Evolutionary conservation across 1,140 invertebrate species (phyloP).

Genomic region (Drosophila nigromelanica): DNA sequence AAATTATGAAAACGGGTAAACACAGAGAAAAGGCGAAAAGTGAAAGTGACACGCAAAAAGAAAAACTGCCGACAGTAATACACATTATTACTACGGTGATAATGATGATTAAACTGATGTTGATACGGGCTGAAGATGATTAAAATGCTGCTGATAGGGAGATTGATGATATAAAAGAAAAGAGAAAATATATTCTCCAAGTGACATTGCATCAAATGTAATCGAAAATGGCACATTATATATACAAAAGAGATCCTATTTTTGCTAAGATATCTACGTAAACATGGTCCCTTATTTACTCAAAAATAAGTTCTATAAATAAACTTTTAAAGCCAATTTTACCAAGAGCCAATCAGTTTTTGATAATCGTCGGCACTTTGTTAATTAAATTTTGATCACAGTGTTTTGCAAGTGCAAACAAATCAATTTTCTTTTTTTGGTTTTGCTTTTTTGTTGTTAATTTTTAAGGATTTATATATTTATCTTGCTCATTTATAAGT

Average conservation of each 20-base stretch:
- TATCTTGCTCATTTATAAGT: background rate
- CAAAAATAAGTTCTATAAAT: background rate
- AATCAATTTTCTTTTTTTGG: background rate
- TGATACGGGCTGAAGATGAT: conserved; percentile 11
- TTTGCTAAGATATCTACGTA: too few species aligned
- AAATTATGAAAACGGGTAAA: conserved; percentile 68
- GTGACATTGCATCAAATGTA: too few species aligned
- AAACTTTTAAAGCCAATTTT: too few species aligned
- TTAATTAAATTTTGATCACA: too few species aligned
- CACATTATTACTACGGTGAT: background rate
- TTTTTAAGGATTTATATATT: background rate
- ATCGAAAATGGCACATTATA: background rate
- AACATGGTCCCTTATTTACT: background rate
- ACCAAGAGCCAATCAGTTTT: too few species aligned
- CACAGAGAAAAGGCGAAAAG: conserved; percentile 35
- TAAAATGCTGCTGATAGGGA: conserved; percentile 5
- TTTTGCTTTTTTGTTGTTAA: background rate
- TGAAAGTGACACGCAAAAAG: conserved; percentile 65
- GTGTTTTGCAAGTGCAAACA: too few species aligned
- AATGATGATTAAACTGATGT: background rate
- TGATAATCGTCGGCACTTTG: too few species aligned
- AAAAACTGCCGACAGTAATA: background rate
- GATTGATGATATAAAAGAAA: conserved; percentile 11
- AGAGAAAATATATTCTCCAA: too few species aligned
- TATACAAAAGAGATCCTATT: too few species aligned